Evolutionary conservation across 1,140 invertebrate genomes (phyloP), one percentile per base, ranked within the genome.

Genomic region (Anagrus nilaparvatae): DNA sequence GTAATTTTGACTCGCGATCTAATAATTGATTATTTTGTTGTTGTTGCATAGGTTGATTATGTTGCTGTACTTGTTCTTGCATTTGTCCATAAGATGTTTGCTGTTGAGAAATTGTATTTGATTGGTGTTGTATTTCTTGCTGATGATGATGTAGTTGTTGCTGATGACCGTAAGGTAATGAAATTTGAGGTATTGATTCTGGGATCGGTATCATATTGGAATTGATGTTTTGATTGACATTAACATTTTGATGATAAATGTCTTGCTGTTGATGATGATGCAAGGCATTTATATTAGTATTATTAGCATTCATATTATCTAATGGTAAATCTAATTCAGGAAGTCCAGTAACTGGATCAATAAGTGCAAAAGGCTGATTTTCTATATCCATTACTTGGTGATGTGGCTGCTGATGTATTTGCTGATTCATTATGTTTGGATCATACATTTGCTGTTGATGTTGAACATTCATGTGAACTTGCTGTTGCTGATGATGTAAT

Each of bases 401-500:
- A 14, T 54, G 47, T 5, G 54, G 44, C 31, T 61, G 60, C 23
- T 56, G 63, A 38, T 61, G 58, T 13, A 63, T 44, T n/a, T n/a
- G n/a, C n/a, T n/a, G n/a, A 39, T 55, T 51, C 7, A 63, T 51
- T n/a, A n/a, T n/a, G 9, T 37, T 36, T 19, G 45, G 35, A 14
- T 73, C 72, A 0, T 67, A 64, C 14, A 60, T 64, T 39, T 61
- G 70, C 67, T 65, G 74, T 40, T 61, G 71, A 41, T 67, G 72
- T 48, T 63, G 72, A 53, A 69, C 13, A 12, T 18, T 23, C 13
- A 38, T 35, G 60, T 54, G 54, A 52, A 24, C 59, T 50, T 10
- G 55, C 51, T 28, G 49, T 13, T 45, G 47, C 4, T 39, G 50
- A n/a, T 61, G 70, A 66, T 66, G 74, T 38, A 63, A 70, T 41